A percentile compares a stretch with the other conserved stretches of the same genome.
These are phyloP conservation scores for Elysia crispata DNA, from an alignment of 2,888 invertebrate genomes.

Conservation along the genomic window DNA sequence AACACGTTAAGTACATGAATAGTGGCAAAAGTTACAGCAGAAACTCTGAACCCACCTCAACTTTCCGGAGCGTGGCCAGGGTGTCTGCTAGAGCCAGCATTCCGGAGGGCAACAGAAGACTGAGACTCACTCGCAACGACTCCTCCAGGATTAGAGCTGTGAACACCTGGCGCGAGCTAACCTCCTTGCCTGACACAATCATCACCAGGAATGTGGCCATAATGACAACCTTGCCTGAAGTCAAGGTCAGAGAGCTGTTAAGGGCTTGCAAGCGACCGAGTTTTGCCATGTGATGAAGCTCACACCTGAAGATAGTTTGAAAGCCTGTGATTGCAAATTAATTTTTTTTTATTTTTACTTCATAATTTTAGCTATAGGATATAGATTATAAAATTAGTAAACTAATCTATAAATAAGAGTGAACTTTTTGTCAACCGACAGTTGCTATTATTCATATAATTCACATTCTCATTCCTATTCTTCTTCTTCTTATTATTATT, in stretches of 20 bases:
- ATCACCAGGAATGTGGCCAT: slow-evolving; percentile 59
- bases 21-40: too few species aligned
- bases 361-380: too few species aligned
- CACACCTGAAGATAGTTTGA: slow-evolving; percentile 49
- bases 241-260: slow-evolving; percentile 60
- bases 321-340: too few species aligned
- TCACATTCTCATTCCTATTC: too few species aligned
- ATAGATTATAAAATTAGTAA: too few species aligned
- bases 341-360: too few species aligned
- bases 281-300: slow-evolving; percentile 52
- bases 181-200: slow-evolving; percentile 52
- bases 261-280: slow-evolving; percentile 56
- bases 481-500: too few species aligned
- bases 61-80: slow-evolving; percentile 53
- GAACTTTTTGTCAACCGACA: too few species aligned
- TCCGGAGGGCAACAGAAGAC: slow-evolving; percentile 63
- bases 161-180: slow-evolving; percentile 56
- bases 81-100: slow-evolving; percentile 60
- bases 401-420: too few species aligned
- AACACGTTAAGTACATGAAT: too few species aligned
- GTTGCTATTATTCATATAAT: too few species aligned
- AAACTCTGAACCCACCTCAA: slow-evolving; percentile 58
- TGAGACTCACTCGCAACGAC: slow-evolving; percentile 59
- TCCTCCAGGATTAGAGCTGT: slow-evolving; percentile 62
- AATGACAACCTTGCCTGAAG: slow-evolving; percentile 62